Evolutionary conservation across 92 coral and sea anemone genomes (phyloP), one percentile per base, ranked within the genome.

Genomic region (Montipora capitata): DNA sequence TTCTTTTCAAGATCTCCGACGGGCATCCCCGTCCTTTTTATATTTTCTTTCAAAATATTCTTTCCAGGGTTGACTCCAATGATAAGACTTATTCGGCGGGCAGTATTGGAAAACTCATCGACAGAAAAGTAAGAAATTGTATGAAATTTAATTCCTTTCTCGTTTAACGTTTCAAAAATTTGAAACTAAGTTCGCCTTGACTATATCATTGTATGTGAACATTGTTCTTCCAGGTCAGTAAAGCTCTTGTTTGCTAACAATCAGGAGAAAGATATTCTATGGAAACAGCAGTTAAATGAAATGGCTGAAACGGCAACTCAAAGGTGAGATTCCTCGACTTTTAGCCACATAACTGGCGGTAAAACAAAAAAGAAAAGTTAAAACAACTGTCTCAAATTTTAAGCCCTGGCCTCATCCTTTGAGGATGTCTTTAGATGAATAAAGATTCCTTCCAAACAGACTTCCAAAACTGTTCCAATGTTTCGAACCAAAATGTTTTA

Each of bases 1-100:
- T 20, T 20, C 27, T 20, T 20, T 20, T 20, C 27, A 20, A 20
- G 0, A 20, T 20, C 0, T 20, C 27, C 27, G 0, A 20, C 27
- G 27, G 0, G 27, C 27, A 1, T 1, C 27, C 27, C 27, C 27
- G 27, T 20, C 27, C 27, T 20, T 20, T 20, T 20, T 20, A 20
- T 20, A 20, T 20, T 20, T 8, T 12, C 10, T 13, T 39, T 20
- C 27, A 20, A 20, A 20, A 38, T 6, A 40, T 18, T 69, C 7
- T 56, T 43, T 85, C 67, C 80, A 96, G 99, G 99, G 0, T 95
- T 97, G 44, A 97, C 99, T n/a, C 99, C 99, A 17, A 97, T 97
- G 99, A 80, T 94, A 8, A 84, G 99, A 42, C 83, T 97, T 18
- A 90, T 97, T 58, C 89, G 96, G 35, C 89, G 74, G 63, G 74